A percentile compares a stretch with the other conserved stretches of the same genome.
Conservation (phyloP, 53 echinoderm and acorn worm genomes). For the Temnopleurus reevesii region DNA sequence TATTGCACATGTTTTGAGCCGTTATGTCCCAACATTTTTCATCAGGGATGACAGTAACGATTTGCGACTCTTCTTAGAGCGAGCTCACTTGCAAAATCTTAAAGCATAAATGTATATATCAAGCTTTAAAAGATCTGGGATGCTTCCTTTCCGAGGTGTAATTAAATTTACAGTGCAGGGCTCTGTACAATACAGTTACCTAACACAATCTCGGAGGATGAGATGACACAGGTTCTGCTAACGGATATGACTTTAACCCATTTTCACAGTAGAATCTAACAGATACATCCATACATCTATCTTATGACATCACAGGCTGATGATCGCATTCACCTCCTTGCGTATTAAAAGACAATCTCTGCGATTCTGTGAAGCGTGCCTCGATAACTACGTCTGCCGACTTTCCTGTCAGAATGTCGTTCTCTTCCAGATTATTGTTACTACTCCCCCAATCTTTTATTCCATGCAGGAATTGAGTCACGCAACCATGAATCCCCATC, state of each 20-base stretch:
- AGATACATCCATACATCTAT: not conserved
- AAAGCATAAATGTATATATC: not conserved
- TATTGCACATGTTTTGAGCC: not conserved
- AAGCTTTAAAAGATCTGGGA: not conserved
- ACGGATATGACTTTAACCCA: not conserved
- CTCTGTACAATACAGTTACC: not conserved
- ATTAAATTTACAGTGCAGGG: not conserved
- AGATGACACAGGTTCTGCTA: not conserved
- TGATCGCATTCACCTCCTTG: not conserved
- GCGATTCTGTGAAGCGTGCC: not conserved
- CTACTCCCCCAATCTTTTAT: not conserved
- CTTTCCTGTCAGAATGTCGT: not conserved
- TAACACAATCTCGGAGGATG: not conserved
- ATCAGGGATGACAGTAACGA: not conserved
- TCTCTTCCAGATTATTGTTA: slow-evolving; percentile 13
- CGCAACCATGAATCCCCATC: not conserved
- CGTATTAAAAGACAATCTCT: not conserved
- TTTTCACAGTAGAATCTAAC: not conserved
- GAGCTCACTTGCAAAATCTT: not conserved
- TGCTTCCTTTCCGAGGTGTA: not conserved
- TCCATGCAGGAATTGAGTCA: slow-evolving; percentile 33
- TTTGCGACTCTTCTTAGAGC: not conserved
- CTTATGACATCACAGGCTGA: not conserved
- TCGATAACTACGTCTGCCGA: not conserved
- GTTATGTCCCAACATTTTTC: not conserved